Evolutionary conservation across 1,140 invertebrate genomes (phyloP), one percentile per base, ranked within the genome.

Genomic region (Rhagoletis pomonella): DNA sequence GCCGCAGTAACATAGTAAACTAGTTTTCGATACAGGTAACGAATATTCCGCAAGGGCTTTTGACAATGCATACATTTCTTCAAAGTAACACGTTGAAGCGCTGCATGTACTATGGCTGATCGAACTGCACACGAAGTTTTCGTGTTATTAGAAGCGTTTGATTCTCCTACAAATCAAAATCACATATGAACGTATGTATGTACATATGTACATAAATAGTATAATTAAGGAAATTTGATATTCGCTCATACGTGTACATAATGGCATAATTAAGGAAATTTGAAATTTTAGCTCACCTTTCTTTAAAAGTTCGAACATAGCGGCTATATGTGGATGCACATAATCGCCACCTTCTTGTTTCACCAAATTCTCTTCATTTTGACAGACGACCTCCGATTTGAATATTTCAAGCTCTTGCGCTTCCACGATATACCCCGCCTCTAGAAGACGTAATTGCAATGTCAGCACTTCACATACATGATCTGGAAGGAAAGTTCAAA

Each of bases 381-480:
- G 90, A 69, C 88, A 90, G 1, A 89, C 94, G 2, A 93, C 89
- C 87, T 94, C 94, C 2, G 93, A 93, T 88, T 94, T 92, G 85
- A 93, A 93, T 19, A 94, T 92, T 89, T 96, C 95, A 50, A 97
- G 92, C 58, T 96, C 95, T 65, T 96, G 94, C 2, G 97, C 95
- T 90, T 96, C 95, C 50, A 94, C 95, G 1, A 97, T 94, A 90
- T 96, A 94, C 0, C 98, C 98, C 81, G 95, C 93, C 89, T 97
- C 94, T 3, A 99, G 91, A 9, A 98, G 94, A 77, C 95, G 94
- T 17, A 98, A 92, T 92, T 98, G 97, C 47, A 96, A 93, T 73
- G 95, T 94, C 0, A 98, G 93, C 29, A 97, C 90, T 88, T 95
- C 89, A 91, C 96, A 95, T 89, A 95, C 90, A 93, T 94, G 92